These are phyloP conservation scores for Toxostoma redivivum DNA, from an alignment of 2,113 vertebrate species.

Conservation along the genomic window DNA sequence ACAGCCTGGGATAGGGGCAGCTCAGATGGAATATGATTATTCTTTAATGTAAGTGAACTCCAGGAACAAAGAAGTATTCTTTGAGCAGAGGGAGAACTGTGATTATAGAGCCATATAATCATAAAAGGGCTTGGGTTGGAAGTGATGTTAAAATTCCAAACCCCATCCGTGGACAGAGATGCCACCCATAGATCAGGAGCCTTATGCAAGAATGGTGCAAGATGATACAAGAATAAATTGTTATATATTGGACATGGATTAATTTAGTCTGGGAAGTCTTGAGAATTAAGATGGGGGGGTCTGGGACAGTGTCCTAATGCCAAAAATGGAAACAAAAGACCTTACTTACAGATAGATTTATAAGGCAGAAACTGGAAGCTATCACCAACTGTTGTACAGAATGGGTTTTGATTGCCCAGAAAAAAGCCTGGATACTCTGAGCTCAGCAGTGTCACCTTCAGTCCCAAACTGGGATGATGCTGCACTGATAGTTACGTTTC, in stretches of 20 bases:
- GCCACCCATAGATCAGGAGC: neutral
- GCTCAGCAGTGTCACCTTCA: neutral
- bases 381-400: neutral
- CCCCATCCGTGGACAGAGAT: neutral
- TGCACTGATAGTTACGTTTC: neutral
- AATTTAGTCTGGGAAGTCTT: neutral
- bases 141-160: neutral
- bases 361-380: neutral
- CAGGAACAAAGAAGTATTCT: neutral
- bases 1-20: neutral
- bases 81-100: neutral
- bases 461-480: neutral
- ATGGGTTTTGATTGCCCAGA: neutral
- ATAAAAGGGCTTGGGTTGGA: neutral
- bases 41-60: neutral
- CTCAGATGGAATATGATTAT: neutral
- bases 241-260: neutral
- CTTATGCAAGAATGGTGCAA: neutral
- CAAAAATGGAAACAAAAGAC: neutral
- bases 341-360: neutral
- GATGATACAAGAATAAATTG: neutral
- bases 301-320: neutral
- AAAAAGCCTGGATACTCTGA: neutral
- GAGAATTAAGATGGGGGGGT: neutral
- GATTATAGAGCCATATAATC: neutral